Evolutionary conservation across 2,797 vertebrate genomes (phyloP).

Genomic region (Lepus oiostolus): DNA sequence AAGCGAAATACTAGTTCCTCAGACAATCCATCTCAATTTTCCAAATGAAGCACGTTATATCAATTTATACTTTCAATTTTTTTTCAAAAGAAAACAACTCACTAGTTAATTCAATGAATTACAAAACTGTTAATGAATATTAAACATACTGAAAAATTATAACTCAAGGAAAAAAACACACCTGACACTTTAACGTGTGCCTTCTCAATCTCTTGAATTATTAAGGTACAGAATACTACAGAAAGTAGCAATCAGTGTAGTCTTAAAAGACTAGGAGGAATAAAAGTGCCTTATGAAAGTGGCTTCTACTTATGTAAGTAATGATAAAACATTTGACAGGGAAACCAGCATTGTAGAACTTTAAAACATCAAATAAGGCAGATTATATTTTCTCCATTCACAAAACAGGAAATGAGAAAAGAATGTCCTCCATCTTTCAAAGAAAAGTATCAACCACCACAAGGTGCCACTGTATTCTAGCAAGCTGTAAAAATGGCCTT

Average conservation of each 20-base stretch:
- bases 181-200: slow-evolving; percentile 56
- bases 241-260: slow-evolving; percentile 67
- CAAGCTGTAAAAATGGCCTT: slow-evolving; percentile 64
- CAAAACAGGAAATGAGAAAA: slow-evolving; percentile 37
- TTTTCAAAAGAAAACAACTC: slow-evolving; percentile 69
- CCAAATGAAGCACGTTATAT: slow-evolving; percentile 58
- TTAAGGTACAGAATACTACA: slow-evolving; percentile 74
- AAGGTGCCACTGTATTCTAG: slow-evolving; percentile 84
- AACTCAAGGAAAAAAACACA: slow-evolving; percentile 41
- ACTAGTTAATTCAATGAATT: slow-evolving; percentile 60
- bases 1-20: slow-evolving; percentile 64
- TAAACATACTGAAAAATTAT: slow-evolving; percentile 70
- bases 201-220: slow-evolving; percentile 59
- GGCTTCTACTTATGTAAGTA: slow-evolving; percentile 70
- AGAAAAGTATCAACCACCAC: slow-evolving; percentile 75
- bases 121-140: slow-evolving; percentile 72
- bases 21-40: slow-evolving; percentile 61
- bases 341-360: slow-evolving; percentile 68
- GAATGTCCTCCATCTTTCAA: background rate
- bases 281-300: slow-evolving; percentile 75
- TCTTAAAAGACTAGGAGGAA: slow-evolving; percentile 69
- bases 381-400: slow-evolving; percentile 64
- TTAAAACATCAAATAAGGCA: slow-evolving; percentile 69
- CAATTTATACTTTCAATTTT: slow-evolving; percentile 56
- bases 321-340: slow-evolving; percentile 66